A percentile compares a stretch with the other conserved stretches of the same genome.
Evolutionary conservation across 2,797 vertebrate species (phyloP).

Genomic region (Myripristis jacobus): DNA sequence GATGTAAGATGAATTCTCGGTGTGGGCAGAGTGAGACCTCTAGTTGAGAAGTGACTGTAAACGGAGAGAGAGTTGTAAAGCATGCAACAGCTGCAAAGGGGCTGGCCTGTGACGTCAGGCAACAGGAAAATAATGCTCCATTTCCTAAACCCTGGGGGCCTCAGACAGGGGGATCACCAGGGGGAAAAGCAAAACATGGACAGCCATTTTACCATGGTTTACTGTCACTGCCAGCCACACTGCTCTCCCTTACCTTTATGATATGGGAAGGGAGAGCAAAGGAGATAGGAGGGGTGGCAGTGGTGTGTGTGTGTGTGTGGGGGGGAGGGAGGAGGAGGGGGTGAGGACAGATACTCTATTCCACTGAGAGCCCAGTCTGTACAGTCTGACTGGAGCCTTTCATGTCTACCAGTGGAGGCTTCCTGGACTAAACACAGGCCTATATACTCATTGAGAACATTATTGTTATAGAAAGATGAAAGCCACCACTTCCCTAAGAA

Average conservation of each 20-base stretch:
- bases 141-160: constrained; percentile 82
- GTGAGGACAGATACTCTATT: constrained; percentile 67
- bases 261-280: constrained; percentile 42
- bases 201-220: constrained; percentile 72
- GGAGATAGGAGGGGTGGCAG: constrained; percentile 39
- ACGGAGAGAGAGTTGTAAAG: constrained; percentile 77
- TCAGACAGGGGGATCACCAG: constrained; percentile 36
- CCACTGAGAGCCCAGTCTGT: constrained; percentile 59
- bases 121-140: constrained; percentile 82
- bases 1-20: constrained; percentile 47
- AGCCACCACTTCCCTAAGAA: constrained; percentile 77
- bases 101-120: constrained; percentile 82
- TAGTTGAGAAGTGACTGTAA: constrained; percentile 62
- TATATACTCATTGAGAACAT: constrained; percentile 81
- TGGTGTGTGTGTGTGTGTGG: too few relatives aligned
- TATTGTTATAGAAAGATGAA: constrained; percentile 85
- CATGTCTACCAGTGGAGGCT: constrained; percentile 80
- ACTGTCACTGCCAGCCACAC: constrained; percentile 65
- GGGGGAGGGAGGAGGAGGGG: constrained; percentile 52
- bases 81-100: constrained; percentile 92
- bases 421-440: constrained; percentile 79
- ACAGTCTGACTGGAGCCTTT: constrained; percentile 74
- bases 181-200: constrained; percentile 59
- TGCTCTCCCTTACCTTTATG: constrained; percentile 71
- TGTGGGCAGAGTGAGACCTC: constrained; percentile 47